Evolutionary conservation across 30 jellyfish, hydroid and myxozoan genomes (phyloP).

Genomic region (Chrysaora quinquecirrha): DNA sequence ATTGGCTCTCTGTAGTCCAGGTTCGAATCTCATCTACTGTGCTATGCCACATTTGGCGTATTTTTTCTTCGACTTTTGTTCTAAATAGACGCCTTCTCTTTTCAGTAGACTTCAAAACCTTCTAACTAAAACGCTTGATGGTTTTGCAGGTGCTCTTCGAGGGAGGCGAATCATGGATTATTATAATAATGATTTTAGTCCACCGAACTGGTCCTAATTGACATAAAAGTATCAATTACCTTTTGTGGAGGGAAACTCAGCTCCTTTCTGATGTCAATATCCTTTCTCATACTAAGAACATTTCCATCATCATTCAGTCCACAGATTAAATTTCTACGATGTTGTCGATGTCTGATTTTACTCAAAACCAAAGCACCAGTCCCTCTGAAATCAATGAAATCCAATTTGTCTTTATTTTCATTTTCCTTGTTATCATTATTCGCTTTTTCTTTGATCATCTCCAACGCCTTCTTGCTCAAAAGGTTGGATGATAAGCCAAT

Average conservation of each 20-base stretch:
- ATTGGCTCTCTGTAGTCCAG: too few species aligned
- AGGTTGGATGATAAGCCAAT: constrained; percentile 88
- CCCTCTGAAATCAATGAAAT: constrained; percentile 60
- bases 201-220: too few species aligned
- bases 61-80: too few species aligned
- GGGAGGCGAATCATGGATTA: too few species aligned
- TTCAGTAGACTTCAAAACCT: too few species aligned
- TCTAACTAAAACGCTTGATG: too few species aligned
- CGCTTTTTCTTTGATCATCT: constrained; percentile 44
- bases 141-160: too few species aligned
- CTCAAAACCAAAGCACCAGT: constrained; percentile 79
- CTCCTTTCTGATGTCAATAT: constrained; percentile 76
- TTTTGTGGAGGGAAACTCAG: constrained; percentile 78
- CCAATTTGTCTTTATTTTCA: constrained; percentile 2
- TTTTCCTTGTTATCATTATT: constrained; percentile 4
- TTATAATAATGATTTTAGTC: too few species aligned
- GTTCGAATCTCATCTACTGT: too few species aligned
- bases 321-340: constrained; percentile 49
- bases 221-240: too few species aligned
- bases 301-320: constrained; percentile 29
- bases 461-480: constrained; percentile 44
- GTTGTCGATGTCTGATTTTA: constrained; percentile 47
- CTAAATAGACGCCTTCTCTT: too few species aligned
- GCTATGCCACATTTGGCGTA: too few species aligned
- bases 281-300: constrained; percentile 82